Evolutionary conservation across 2,888 invertebrate genomes (phyloP).

Genomic region (Galerucella nymphaeae): DNA sequence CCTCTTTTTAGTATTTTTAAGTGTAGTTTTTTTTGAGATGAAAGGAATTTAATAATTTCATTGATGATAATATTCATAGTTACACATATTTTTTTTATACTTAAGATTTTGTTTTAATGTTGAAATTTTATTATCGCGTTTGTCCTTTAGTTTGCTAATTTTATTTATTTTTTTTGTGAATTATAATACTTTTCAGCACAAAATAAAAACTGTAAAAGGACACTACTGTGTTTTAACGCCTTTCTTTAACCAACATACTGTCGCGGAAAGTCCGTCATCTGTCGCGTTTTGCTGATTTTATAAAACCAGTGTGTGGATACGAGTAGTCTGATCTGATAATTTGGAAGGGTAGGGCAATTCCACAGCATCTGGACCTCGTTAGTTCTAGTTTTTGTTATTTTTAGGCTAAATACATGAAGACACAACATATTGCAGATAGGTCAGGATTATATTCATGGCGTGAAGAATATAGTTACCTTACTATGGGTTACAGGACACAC

Average conservation of each 20-base stretch:
- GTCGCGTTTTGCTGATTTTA: too few relatives aligned
- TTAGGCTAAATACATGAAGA: too few relatives aligned
- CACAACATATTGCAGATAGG: too few relatives aligned
- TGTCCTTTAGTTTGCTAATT: conserved; percentile 57
- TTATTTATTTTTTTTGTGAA: conserved; percentile 59
- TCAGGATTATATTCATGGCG: too few relatives aligned
- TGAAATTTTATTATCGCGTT: conserved; percentile 60
- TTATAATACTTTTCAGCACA: conserved; percentile 58
- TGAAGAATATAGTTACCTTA: too few relatives aligned
- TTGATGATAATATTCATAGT: conserved; percentile 23
- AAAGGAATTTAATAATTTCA: conserved; percentile 23
- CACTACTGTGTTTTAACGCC: conserved; percentile 9
- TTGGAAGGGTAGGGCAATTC: too few relatives aligned
- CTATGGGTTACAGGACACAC: too few relatives aligned
- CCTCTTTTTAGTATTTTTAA: conserved; percentile 18
- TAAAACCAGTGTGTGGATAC: too few relatives aligned
- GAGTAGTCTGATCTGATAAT: too few relatives aligned
- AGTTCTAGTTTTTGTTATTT: too few relatives aligned
- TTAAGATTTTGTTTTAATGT: conserved; percentile 58
- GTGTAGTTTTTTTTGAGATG: conserved; percentile 16
- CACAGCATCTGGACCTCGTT: too few relatives aligned
- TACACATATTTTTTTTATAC: conserved; percentile 51
- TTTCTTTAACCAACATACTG: neutral
- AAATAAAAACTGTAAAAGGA: conserved; percentile 54
- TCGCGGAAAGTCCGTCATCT: too few relatives aligned